Conservation (phyloP, 1,140 invertebrate genomes). For the Ruditapes philippinarum region DNA sequence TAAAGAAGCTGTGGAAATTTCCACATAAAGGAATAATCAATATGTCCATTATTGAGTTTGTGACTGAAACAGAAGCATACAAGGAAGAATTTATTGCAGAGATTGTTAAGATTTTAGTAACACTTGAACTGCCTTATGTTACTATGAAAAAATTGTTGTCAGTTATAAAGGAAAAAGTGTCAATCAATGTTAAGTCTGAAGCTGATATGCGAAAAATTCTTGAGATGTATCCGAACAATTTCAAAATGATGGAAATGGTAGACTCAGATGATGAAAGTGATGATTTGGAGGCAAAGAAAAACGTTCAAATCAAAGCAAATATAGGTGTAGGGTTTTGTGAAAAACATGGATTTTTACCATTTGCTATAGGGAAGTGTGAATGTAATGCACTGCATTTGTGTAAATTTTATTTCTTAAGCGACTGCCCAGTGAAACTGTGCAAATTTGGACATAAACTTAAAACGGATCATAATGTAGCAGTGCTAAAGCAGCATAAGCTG, state of each 20-base stretch:
- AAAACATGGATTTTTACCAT: slow-evolving; percentile 62
- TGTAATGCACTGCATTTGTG: slow-evolving; percentile 58
- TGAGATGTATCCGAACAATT: slow-evolving; percentile 60
- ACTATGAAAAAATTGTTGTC: slow-evolving; percentile 59
- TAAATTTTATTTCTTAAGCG: slow-evolving; percentile 57
- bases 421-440: slow-evolving; percentile 37
- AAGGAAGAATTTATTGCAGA: slow-evolving; percentile 64
- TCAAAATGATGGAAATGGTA: slow-evolving; percentile 27
- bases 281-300: slow-evolving; percentile 21
- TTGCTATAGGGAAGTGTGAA: slow-evolving; percentile 61
- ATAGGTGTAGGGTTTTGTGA: slow-evolving; percentile 57
- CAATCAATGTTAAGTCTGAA: slow-evolving; percentile 36
- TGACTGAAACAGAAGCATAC: slow-evolving; percentile 58
- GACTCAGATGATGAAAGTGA: slow-evolving; percentile 67
- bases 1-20: slow-evolving; percentile 55
- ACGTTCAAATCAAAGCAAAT: slow-evolving; percentile 56
- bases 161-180: slow-evolving; percentile 59
- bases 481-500: slow-evolving; percentile 28
- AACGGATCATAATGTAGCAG: slow-evolving; percentile 55
- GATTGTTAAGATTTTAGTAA: slow-evolving; percentile 54
- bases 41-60: slow-evolving; percentile 64
- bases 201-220: slow-evolving; percentile 57
- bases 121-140: slow-evolving; percentile 56
- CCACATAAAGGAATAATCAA: slow-evolving; percentile 45
- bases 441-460: slow-evolving; percentile 66